Percentiles rank a stretch among this genome's conserved stretches.
Conservation (phyloP, 37 sponge, comb jelly and placozoan species). For the Crambe crambe region DNA sequence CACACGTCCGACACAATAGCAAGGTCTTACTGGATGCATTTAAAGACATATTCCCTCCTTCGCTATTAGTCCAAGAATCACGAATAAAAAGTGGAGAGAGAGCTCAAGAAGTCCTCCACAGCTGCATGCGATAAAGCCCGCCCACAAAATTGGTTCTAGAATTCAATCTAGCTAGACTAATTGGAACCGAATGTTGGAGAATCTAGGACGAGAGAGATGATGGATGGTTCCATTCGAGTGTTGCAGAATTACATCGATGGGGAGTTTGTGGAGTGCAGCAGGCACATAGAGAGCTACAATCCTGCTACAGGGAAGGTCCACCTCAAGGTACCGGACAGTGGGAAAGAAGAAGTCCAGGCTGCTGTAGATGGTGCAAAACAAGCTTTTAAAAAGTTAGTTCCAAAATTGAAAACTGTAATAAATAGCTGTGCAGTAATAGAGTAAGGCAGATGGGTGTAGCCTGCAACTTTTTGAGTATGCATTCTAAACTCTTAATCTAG, state of each 20-base stretch:
- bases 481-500: slow-evolving; percentile 10
- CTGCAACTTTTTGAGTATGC: neutral
- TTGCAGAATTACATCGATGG: slow-evolving; percentile 86
- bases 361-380: slow-evolving; percentile 77
- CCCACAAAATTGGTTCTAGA: neutral
- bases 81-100: too few species aligned
- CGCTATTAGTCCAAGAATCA: neutral
- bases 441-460: neutral
- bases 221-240: slow-evolving; percentile 1
- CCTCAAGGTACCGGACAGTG: slow-evolving; percentile 80
- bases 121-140: too few species aligned
- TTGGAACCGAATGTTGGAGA: neutral
- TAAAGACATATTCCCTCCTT: neutral
- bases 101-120: too few species aligned
- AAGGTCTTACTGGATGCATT: neutral
- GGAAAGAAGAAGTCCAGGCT: slow-evolving; percentile 64
- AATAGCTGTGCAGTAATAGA: too few species aligned
- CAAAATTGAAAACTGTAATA: neutral
- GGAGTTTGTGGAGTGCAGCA: slow-evolving; percentile 53
- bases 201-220: neutral
- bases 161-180: neutral
- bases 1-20: neutral
- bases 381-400: slow-evolving; percentile 76
- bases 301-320: slow-evolving; percentile 83
- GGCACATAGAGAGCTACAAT: slow-evolving; percentile 86